phyloP scores from a whole-genome alignment of 2,888 invertebrate species.

The Drosophila melanosoma region DNA sequence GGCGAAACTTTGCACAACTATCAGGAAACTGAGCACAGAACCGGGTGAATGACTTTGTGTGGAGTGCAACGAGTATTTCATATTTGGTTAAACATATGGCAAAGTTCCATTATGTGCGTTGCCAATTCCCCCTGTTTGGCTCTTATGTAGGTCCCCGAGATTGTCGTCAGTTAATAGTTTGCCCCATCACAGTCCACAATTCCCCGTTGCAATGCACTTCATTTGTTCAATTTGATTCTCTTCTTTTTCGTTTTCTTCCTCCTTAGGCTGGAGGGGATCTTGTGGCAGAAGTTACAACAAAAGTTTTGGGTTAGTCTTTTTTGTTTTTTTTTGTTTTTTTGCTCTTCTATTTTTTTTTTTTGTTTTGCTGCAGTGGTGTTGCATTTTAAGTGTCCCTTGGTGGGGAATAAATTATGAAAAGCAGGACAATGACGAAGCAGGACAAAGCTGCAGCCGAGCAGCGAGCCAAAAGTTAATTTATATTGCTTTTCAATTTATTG shows the following conservation, averaged over 20 bases:
- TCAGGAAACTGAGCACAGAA: constrained; percentile 19
- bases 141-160: constrained; percentile 10
- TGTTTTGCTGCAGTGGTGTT: constrained; percentile 55
- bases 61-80: constrained; percentile 16
- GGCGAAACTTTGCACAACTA: constrained; percentile 19
- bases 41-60: constrained; percentile 24
- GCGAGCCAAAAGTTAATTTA: constrained; percentile 74
- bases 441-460: constrained; percentile 23
- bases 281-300: constrained; percentile 51
- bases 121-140: neutral
- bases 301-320: constrained; percentile 45
- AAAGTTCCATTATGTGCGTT: constrained; percentile 50
- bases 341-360: constrained; percentile 1
- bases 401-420: constrained; percentile 73
- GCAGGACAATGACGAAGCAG: constrained; percentile 61
- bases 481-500: constrained; percentile 78
- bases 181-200: constrained; percentile 14
- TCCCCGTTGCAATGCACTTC: constrained; percentile 64
- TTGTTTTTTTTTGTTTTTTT: no score
- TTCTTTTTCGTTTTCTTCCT: no score
- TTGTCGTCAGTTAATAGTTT: constrained; percentile 51
- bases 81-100: constrained; percentile 53
- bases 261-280: constrained; percentile 15
- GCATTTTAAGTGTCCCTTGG: constrained; percentile 68
- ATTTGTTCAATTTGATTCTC: constrained; percentile 64